A percentile compares a stretch with the other conserved stretches of the same genome.
Conservation (phyloP, 2,797 vertebrate genomes). For the Pogoniulus pusillus region DNA sequence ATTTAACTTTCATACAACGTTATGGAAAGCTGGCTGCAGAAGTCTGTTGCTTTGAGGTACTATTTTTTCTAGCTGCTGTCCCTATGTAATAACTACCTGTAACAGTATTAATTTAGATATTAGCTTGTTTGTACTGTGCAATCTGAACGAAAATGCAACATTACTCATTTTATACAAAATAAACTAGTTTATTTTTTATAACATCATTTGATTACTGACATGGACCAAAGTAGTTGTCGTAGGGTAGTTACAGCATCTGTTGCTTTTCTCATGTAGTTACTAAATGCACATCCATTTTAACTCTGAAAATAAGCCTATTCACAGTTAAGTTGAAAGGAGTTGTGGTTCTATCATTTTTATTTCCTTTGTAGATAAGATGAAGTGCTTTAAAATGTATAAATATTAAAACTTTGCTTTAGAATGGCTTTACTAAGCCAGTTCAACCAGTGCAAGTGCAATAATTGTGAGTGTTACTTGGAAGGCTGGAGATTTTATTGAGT, state of each 20-base stretch:
- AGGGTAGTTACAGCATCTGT: conserved; percentile 56
- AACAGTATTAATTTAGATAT: conserved; percentile 85
- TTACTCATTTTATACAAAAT: conserved; percentile 81
- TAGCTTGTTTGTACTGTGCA: conserved; percentile 81
- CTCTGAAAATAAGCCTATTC: conserved; percentile 18
- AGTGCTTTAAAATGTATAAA: conserved; percentile 62
- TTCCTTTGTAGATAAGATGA: conserved; percentile 65
- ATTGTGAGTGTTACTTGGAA: conserved; percentile 57
- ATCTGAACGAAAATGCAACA: conserved; percentile 79
- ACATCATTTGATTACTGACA: conserved; percentile 71
- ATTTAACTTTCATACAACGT: conserved; percentile 76
- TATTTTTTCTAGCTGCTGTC: conserved; percentile 68
- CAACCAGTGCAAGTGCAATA: conserved; percentile 79
- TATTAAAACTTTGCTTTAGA: conserved; percentile 53
- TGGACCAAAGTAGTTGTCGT: conserved; percentile 78
- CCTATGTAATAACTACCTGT: conserved; percentile 76
- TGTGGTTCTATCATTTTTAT: conserved; percentile 48
- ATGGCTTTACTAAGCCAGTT: conserved; percentile 56
- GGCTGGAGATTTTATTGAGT: conserved; percentile 46
- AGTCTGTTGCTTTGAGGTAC: conserved; percentile 73
- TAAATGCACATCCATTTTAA: conserved; percentile 36
- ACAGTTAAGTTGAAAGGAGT: conserved; percentile 19
- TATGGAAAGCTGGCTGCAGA: conserved; percentile 73
- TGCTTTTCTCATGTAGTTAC: conserved; percentile 58
- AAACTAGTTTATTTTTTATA: conserved; percentile 84